Evolutionary conservation across 2,113 vertebrate species (phyloP), one percentile per base, ranked within the genome.

Genomic region (Smithornis capensis): DNA sequence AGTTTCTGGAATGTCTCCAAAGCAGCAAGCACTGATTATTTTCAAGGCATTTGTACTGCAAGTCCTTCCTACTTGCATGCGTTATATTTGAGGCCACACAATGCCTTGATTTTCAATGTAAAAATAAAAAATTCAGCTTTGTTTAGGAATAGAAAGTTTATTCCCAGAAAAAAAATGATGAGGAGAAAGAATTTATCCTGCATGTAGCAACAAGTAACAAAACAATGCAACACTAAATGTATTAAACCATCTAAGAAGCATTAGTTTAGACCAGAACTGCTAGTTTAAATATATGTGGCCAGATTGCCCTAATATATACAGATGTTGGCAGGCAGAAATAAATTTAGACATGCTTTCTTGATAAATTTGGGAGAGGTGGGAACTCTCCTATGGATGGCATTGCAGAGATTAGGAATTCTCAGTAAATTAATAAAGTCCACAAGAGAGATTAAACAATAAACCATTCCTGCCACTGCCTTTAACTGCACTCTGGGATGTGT

Each of bases 1-100:
- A 64, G 28, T 50, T 44, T 76, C 79, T 95, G 90, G 65, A 94
- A 79, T n/a, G 37, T 44, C 77, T 93, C 69, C 69, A 85, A 82
- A 87, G 31, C 80, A 85, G 22, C 7, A 5, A 92, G 42, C 31
- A 77, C 37, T 33, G 24, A 90, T 49, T 75, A 76, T 75, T 95
- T 89, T 73, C 80, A 57, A 50, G 40, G 33, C 40, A 88, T 50
- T 67, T 69, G 44, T 82, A 49, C 14, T 28, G 28, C 27, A 89
- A 62, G 27, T 35, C 59, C 38, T 70, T 75, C 80, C 50, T 81
- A 70, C 37, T 91, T 79, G 56, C 7, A 27, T 19, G 19, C 17
- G 33, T 25, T 71, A 60, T 9, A 59, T 83, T 13, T 53, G 60
- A 95, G 69, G 56, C 62, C 73, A 87, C 45, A 79, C 0, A 2